These are phyloP conservation scores for Noctua pronuba DNA, from an alignment of 2,888 invertebrate species.

Conservation along the genomic window DNA sequence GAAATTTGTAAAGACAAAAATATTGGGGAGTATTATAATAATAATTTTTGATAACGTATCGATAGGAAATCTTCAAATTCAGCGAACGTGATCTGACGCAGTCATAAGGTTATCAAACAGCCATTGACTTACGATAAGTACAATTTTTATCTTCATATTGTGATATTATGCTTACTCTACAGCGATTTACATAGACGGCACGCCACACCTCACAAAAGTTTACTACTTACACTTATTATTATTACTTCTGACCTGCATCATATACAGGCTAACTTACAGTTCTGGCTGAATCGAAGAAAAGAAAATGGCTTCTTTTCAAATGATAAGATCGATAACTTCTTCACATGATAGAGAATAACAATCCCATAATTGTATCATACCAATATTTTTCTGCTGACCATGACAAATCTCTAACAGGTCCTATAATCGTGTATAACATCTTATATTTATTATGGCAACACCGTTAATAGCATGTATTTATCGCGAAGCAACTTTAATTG, in stretches of 20 bases:
- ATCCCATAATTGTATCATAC: background rate
- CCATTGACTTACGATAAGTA: background rate
- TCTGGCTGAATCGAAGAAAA: background rate
- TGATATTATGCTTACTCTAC: no score
- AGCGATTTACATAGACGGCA: no score
- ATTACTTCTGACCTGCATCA: background rate
- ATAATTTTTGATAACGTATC: background rate
- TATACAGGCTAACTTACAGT: background rate
- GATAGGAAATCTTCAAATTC: background rate
- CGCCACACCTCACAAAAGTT: background rate
- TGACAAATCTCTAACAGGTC: constrained; percentile 3
- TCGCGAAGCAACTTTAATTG: constrained; percentile 37
- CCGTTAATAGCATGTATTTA: constrained; percentile 24
- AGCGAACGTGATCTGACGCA: background rate
- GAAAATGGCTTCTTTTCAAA: background rate
- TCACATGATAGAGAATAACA: background rate
- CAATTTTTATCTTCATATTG: background rate
- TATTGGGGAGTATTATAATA: no score
- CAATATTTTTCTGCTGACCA: background rate
- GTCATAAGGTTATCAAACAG: background rate
- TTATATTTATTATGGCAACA: constrained; percentile 21
- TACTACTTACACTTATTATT: no score
- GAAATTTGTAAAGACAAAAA: no score
- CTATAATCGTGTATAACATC: background rate
- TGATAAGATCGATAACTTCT: background rate